A percentile compares a stretch with the other conserved stretches of the same genome.
Conservation (phyloP, 2,888 invertebrate species). For the Chelonus formosanus region DNA sequence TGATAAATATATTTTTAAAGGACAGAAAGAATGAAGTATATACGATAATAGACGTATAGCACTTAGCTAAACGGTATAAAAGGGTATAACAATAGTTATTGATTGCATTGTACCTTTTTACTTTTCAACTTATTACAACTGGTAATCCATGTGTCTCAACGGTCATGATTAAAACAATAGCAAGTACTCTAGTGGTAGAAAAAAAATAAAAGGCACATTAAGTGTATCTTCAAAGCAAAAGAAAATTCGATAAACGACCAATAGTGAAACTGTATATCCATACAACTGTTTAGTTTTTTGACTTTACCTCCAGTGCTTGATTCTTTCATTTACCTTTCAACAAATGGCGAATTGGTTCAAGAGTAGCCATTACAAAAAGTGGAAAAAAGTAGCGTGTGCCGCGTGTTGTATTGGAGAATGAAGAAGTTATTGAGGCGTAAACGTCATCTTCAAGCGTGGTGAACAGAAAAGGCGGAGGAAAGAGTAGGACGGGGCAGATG, state of each 20-base stretch:
- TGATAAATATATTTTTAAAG: constrained; percentile 26
- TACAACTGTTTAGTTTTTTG: constrained; percentile 10
- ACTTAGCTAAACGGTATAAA: constrained; percentile 44
- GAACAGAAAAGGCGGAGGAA: not conserved
- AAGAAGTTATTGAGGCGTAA: constrained; percentile 40
- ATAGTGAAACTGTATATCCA: constrained; percentile 15
- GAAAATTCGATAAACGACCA: constrained; percentile 12
- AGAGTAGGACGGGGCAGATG: constrained; percentile 50
- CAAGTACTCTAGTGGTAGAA: not conserved
- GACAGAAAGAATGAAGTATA: constrained; percentile 37
- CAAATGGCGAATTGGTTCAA: constrained; percentile 8
- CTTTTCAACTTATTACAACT: not conserved
- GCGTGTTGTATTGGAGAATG: constrained; percentile 1
- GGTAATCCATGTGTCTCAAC: constrained; percentile 19
- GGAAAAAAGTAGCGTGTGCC: not conserved
- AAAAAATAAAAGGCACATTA: constrained; percentile 8
- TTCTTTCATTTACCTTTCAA: not conserved
- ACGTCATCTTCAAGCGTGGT: constrained; percentile 32
- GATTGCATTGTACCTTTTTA: constrained; percentile 45
- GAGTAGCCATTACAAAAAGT: constrained; percentile 6
- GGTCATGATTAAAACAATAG: constrained; percentile 21
- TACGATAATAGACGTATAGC: constrained; percentile 42
- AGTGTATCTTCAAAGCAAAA: constrained; percentile 7
- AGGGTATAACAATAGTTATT: constrained; percentile 45
- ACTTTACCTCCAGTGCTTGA: not conserved